phyloP scores from a whole-genome alignment of 2,797 vertebrate genomes.

The Lateolabrax maculatus region DNA sequence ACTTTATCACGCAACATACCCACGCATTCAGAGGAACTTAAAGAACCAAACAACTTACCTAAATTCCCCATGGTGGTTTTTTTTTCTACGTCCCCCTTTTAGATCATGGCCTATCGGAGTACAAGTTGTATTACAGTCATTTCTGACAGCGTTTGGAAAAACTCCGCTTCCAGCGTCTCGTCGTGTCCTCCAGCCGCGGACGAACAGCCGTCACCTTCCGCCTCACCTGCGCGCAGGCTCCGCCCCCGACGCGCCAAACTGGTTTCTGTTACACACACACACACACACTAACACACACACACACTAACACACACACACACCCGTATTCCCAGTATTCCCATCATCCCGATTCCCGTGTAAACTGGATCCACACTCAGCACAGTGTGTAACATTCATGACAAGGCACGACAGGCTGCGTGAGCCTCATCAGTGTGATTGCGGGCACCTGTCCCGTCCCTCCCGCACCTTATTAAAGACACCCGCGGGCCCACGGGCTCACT shows the following conservation, averaged over 20 bases:
- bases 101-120: slow-evolving; percentile 24
- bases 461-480: slow-evolving; percentile 48
- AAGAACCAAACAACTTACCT: slow-evolving; percentile 80
- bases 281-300: too few species aligned
- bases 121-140: slow-evolving; percentile 45
- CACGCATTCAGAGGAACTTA: not conserved
- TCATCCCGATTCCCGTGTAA: too few species aligned
- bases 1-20: not conserved
- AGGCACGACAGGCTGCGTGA: not conserved
- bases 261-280: too few species aligned
- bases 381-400: too few species aligned
- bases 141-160: slow-evolving; percentile 18
- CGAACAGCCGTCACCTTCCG: not conserved
- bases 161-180: not conserved
- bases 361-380: too few species aligned
- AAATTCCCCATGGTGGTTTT: slow-evolving; percentile 69
- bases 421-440: slow-evolving; percentile 48
- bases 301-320: too few species aligned
- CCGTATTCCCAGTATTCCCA: too few species aligned
- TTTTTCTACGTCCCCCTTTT: slow-evolving; percentile 30
- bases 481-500: not conserved
- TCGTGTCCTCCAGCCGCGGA: slow-evolving; percentile 56
- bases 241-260: slow-evolving; percentile 56
- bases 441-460: slow-evolving; percentile 54
- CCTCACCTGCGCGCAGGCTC: slow-evolving; percentile 50